phyloP scores from a whole-genome alignment of 2,113 vertebrate genomes.

The Petroica traversi region DNA sequence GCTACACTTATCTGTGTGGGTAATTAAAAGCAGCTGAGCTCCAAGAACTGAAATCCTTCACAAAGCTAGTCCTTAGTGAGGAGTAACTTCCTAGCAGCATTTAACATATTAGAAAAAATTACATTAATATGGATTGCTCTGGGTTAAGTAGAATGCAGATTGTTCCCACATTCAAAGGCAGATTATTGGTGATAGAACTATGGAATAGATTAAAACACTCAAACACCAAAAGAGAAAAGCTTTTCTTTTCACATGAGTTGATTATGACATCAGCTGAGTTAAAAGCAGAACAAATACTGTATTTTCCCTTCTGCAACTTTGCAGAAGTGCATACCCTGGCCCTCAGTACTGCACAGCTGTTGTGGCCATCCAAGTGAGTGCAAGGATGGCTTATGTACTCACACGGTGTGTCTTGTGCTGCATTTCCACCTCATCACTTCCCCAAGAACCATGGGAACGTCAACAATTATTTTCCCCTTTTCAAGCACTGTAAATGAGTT shows the following conservation, averaged over 20 bases:
- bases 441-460: neutral
- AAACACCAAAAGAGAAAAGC: neutral
- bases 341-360: neutral
- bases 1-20: constrained; percentile 34
- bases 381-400: neutral
- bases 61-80: neutral
- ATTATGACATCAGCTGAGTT: neutral
- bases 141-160: neutral
- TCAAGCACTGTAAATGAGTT: neutral
- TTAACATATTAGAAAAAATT: neutral
- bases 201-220: neutral
- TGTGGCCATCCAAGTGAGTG: neutral
- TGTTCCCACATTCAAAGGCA: neutral
- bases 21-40: constrained; percentile 55
- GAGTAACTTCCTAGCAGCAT: neutral
- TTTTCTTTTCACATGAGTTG: neutral
- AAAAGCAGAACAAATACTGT: neutral
- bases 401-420: neutral
- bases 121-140: neutral
- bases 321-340: neutral
- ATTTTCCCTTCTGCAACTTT: neutral
- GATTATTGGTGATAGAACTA: neutral
- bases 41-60: neutral
- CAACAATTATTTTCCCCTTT: neutral
- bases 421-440: neutral